Evolutionary conservation across 2,797 vertebrate species (phyloP).

Genomic region (Tangara arthus): DNA sequence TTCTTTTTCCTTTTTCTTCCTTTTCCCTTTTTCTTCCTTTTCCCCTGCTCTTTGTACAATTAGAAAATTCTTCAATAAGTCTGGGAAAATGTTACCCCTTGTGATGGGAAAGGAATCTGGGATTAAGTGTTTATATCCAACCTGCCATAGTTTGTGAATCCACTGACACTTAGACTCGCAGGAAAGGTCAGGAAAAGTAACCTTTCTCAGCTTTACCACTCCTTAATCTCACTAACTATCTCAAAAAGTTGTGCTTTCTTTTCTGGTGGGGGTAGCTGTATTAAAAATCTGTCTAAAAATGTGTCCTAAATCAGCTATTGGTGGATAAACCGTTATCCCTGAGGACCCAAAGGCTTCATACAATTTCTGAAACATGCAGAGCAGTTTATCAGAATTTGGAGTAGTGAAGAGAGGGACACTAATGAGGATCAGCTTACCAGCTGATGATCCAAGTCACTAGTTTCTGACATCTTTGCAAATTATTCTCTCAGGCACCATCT

Average conservation of each 20-base stretch:
- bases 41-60: not conserved
- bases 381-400: not conserved
- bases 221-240: slow-evolving; percentile 35
- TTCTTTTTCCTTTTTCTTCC: too few relatives aligned
- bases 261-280: not conserved
- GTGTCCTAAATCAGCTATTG: not conserved
- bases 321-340: not conserved
- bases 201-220: slow-evolving; percentile 7
- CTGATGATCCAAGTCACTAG: not conserved
- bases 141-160: not conserved
- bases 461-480: not conserved
- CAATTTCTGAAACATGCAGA: not conserved
- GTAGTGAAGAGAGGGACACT: not conserved
- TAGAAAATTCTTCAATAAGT: not conserved
- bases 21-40: not conserved
- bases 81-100: not conserved
- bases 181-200: slow-evolving; percentile 16
- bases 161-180: not conserved
- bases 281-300: not conserved
- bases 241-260: not conserved
- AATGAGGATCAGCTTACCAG: not conserved
- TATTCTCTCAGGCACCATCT: not conserved
- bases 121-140: not conserved
- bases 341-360: not conserved
- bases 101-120: not conserved